Base-by-base conservation (phyloP, 1,140 invertebrate species). In the Stegodyphus mimosarum region DNA sequence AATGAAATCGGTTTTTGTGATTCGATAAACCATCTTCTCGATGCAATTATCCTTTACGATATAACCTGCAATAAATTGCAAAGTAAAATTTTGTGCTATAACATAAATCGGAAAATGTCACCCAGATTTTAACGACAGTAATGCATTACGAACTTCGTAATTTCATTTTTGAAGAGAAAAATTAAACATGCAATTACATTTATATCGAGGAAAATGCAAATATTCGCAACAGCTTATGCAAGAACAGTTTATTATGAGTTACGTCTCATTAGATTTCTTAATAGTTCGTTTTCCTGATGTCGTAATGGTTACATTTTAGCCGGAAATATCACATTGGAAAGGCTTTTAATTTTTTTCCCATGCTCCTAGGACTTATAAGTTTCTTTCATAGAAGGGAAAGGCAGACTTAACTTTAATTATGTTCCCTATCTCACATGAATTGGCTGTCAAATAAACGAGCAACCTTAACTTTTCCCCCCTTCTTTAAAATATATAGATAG, bases 221-320 rank as follows among this genome's bases (percentile, higher is more conserved):
- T 15, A 15, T 67, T 67, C 64, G 9, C n/a, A 67, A 67, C 17
- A 67, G 17, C 64, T 7, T 18, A 9, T 2, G 6, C 17, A 7
- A 33, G 33, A 7, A n/a, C 17, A 67, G n/a, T 79, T 53, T n/a
- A 74, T 74, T 83, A 83, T 83, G 18, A 83, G 74, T 73, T 74
- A 74, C 80, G 50, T 1, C 49, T 83, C 80, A 83, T 83, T 83
- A 67, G 80, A 51, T 83, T 83, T 74, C 60, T 83, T 74, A 83
- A 83, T 74, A 66, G 52, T 55, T 64, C 49, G 55, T 17, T 52
- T 66, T 77, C 33, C 51, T 33, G 71, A 73, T 17, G 71, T 64
- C 49, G 73, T 83, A 83, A 83, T 83, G 80, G 80, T 64, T 67
- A 83, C 66, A 60, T 72, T 48, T 83, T 67, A 72, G 52, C 52